Conservation (phyloP, 2,888 invertebrate genomes). For the Operophtera brumata region DNA sequence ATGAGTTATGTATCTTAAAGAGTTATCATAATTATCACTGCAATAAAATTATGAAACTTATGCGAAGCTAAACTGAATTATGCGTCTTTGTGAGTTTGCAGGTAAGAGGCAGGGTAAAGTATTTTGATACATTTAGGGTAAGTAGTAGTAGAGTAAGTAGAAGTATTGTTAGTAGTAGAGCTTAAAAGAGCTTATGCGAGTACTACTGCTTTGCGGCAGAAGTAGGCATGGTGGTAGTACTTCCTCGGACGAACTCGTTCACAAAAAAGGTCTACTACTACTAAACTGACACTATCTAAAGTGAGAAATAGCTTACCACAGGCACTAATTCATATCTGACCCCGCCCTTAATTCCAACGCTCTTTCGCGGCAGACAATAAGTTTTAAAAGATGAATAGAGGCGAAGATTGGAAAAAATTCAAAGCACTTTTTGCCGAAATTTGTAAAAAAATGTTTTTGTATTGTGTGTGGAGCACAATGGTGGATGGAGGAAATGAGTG, state of each 20-base stretch:
- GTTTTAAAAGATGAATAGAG: constrained; percentile 72
- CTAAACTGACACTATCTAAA: background rate
- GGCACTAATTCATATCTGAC: constrained; percentile 17
- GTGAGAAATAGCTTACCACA: constrained; percentile 16
- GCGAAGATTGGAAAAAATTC: constrained; percentile 79
- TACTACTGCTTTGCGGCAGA: no score
- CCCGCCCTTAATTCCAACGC: constrained; percentile 42
- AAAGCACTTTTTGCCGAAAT: constrained; percentile 78
- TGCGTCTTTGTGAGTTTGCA: constrained; percentile 36
- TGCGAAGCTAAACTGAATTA: constrained; percentile 55
- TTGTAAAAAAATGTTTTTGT: constrained; percentile 78
- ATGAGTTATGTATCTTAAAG: constrained; percentile 75
- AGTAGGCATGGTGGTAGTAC: no score
- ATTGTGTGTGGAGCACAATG: constrained; percentile 78
- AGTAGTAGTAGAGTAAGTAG: no score
- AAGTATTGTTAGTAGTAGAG: no score
- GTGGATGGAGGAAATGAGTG: constrained; percentile 78
- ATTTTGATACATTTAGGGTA: no score
- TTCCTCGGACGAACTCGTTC: no score
- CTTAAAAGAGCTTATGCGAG: no score
- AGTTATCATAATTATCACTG: constrained; percentile 73
- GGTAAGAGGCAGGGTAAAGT: background rate
- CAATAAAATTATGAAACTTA: constrained; percentile 69
- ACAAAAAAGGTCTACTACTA: no score
- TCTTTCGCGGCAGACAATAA: constrained; percentile 69